phyloP scores from a whole-genome alignment of 2,797 vertebrate genomes.

The Buphagus erythrorhynchus region DNA sequence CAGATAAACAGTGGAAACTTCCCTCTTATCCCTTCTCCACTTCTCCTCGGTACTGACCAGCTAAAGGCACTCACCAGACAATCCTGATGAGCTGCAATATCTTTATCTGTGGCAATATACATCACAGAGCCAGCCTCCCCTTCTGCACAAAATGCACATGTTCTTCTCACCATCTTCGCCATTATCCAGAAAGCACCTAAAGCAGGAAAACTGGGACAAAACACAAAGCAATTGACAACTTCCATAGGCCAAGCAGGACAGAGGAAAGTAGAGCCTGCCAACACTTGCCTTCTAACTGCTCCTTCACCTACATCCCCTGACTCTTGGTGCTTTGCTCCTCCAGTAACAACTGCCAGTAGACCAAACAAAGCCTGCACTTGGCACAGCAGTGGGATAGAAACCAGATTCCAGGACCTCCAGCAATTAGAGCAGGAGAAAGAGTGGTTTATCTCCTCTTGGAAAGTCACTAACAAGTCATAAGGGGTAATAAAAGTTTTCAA shows the following conservation, averaged over 20 bases:
- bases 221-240: not conserved
- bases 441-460: not conserved
- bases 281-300: not conserved
- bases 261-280: not conserved
- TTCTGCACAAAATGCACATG: slow-evolving; percentile 66
- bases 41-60: rapidly evolving
- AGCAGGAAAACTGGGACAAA: slow-evolving; percentile 19
- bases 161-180: slow-evolving; percentile 75
- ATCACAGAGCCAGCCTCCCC: slow-evolving; percentile 61
- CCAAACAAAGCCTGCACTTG: not conserved
- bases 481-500: not conserved
- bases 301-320: not conserved
- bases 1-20: not conserved
- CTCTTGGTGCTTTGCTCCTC: not conserved
- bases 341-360: not conserved
- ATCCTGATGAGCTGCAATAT: slow-evolving; percentile 77
- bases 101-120: slow-evolving; percentile 64
- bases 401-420: not conserved
- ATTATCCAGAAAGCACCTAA: slow-evolving; percentile 47
- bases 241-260: not conserved
- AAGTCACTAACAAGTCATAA: not conserved
- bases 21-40: not conserved
- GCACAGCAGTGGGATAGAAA: not conserved
- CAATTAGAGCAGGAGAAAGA: not conserved
- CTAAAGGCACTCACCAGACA: slow-evolving; percentile 74